Base-by-base conservation (phyloP, 1,140 invertebrate genomes). In the Harlomillsia oculata region DNA sequence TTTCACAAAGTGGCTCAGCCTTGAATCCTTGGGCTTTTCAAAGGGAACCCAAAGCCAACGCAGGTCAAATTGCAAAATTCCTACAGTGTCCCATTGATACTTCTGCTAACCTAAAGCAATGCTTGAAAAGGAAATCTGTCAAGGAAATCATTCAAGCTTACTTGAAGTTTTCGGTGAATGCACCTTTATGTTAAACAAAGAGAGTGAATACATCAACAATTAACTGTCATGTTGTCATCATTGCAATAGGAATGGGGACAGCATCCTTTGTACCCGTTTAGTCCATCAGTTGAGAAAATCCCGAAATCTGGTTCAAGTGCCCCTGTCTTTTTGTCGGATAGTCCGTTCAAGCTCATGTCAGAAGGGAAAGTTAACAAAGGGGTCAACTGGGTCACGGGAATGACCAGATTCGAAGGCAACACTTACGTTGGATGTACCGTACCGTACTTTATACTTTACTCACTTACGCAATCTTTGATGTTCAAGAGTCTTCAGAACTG, bases 1-100 rank as follows among this genome's bases (percentile, higher is more conserved):
- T 59, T 13, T 40, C 51, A 4, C 57, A 59, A 40, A 49, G 43
- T 39, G 44, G 51, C 4, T 34, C 51, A 20, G 41, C 51, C 1
- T 18, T 59, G 18, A 45, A 53, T 23, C 39, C 40, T 8, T 37
- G 20, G 9, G 41, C 52, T 5, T 39, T 59, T 30, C 51, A 59
- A 34, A 25, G 25, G 6, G 13, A 28, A 13, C 57, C 57, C 14
- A 11, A 28, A 23, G 44, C 53, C 49, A 34, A 37, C 16, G 57
- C 57, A 11, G 23, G 28, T 21, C 23, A 41, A 37, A 23, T 59
- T 11, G 57, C 44, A 1, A 13, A n/a, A 25, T 32, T 20, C 9
- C 14, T 59, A 8, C 32, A 54, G 1, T 59, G 57, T 36, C 41
- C 53, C n/a, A 41, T 21, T 8, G 3, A 11, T 20, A 21, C 16